phyloP scores from a whole-genome alignment of 2,797 vertebrate genomes.

The Clarias platycephalus region DNA sequence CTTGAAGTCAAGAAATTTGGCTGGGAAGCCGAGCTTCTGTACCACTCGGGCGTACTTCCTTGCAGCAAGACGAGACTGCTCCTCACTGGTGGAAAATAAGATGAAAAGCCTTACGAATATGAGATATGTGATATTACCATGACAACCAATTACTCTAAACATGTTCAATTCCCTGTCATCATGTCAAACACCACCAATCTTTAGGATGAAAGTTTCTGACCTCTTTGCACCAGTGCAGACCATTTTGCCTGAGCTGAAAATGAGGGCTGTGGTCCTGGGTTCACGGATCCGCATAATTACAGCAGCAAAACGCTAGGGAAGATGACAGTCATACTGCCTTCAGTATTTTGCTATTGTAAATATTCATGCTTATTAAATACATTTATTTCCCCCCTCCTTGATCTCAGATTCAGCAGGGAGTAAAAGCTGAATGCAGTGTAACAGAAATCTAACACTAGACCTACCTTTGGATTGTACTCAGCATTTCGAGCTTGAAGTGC shows the following conservation, averaged over 20 bases:
- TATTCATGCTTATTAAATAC: not conserved
- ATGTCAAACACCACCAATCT: not conserved
- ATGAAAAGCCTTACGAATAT: not conserved
- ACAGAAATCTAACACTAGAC: not conserved
- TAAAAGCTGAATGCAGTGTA: not conserved
- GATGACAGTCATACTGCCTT: no score
- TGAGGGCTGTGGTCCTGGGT: conserved; percentile 91
- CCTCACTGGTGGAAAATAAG: conserved; percentile 75
- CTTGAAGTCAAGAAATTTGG: conserved; percentile 94
- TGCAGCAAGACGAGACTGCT: conserved; percentile 90
- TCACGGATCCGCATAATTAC: conserved; percentile 97
- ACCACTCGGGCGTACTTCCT: conserved; percentile 92
- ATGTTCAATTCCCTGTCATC: not conserved
- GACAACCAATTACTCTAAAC: not conserved
- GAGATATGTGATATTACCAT: not conserved
- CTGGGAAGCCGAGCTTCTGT: conserved; percentile 94
- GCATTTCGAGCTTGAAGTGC: conserved; percentile 92
- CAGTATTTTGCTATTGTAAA: not conserved
- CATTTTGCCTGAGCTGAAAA: conserved; percentile 98
- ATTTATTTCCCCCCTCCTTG: not conserved
- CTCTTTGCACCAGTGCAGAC: conserved; percentile 97
- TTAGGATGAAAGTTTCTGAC: conserved; percentile 60
- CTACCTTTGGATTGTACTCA: conserved; percentile 96
- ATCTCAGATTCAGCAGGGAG: not conserved
- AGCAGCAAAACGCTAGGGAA: conserved; percentile 87